phyloP scores from a whole-genome alignment of 2,113 vertebrate genomes.

The Oncorhynchus nerka region DNA sequence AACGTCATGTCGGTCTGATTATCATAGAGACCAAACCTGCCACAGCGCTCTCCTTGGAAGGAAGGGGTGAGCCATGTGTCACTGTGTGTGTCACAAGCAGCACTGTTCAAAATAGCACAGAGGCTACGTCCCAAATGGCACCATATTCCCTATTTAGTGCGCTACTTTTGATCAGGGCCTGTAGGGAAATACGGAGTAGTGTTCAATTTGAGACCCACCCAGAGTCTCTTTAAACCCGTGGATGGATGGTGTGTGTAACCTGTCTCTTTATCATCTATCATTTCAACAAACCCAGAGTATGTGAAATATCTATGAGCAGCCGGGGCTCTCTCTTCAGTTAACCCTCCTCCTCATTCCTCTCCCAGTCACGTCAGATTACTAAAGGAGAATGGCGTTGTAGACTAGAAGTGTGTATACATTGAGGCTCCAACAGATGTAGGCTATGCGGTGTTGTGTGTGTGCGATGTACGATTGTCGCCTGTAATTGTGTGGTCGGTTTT shows the following conservation, averaged over 20 bases:
- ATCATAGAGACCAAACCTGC: conserved; percentile 11
- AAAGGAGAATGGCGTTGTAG: not conserved
- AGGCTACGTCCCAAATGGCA: too few species aligned
- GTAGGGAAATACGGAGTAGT: too few species aligned
- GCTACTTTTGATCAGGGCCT: too few species aligned
- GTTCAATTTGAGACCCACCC: too few species aligned
- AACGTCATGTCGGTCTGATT: conserved; percentile 45
- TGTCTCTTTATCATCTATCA: too few species aligned
- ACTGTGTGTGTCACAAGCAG: too few species aligned
- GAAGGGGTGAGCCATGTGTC: too few species aligned
- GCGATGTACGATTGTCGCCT: not conserved
- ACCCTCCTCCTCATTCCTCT: not conserved
- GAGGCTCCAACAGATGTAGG: not conserved
- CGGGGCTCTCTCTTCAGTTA: not conserved
- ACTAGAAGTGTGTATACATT: not conserved
- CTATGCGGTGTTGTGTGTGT: conserved; percentile 4
- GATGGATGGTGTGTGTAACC: too few species aligned
- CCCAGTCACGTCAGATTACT: not conserved
- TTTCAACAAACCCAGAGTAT: not conserved
- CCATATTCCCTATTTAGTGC: too few species aligned
- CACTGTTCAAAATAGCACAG: too few species aligned
- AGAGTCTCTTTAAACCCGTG: too few species aligned
- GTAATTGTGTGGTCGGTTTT: not conserved
- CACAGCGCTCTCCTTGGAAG: too few species aligned
- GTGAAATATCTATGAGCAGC: not conserved